A percentile compares a stretch with the other conserved stretches of the same genome.
phyloP scores from a whole-genome alignment of 2,888 invertebrate genomes.

The Anthophora plumipes region DNA sequence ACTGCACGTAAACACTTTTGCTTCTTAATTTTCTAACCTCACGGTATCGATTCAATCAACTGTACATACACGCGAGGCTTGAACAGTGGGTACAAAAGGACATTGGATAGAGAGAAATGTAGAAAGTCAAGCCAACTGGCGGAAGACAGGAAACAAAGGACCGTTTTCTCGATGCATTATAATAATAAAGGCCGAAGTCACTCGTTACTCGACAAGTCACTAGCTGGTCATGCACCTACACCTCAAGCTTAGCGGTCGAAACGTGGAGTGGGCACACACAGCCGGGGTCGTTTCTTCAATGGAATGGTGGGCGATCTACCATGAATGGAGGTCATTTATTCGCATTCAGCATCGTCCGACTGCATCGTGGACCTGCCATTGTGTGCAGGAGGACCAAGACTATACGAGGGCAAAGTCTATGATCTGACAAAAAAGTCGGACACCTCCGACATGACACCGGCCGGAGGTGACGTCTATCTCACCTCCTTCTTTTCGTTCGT shows the following conservation, averaged over 20 bases:
- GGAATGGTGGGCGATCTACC: constrained; percentile 78
- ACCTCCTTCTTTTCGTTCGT: constrained; percentile 53
- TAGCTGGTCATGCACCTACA: constrained; percentile 69
- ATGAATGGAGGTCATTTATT: constrained; percentile 83
- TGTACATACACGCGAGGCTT: background rate
- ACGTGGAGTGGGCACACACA: constrained; percentile 61
- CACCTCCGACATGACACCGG: constrained; percentile 72
- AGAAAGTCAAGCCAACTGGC: constrained; percentile 17
- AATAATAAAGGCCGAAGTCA: constrained; percentile 63
- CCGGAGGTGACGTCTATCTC: constrained; percentile 71
- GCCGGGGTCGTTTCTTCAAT: constrained; percentile 73
- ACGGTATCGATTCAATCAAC: no score
- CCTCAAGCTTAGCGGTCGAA: constrained; percentile 56
- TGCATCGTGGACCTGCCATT: constrained; percentile 80
- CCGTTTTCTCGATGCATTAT: constrained; percentile 62
- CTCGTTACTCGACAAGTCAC: constrained; percentile 60
- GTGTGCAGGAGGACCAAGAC: constrained; percentile 71
- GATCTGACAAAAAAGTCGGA: constrained; percentile 73
- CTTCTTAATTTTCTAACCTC: no score
- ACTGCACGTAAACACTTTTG: no score
- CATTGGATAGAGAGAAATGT: constrained; percentile 17
- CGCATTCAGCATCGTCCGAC: constrained; percentile 77
- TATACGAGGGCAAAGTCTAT: constrained; percentile 70
- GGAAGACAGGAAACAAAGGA: constrained; percentile 56
- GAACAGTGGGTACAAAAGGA: constrained; percentile 5